These are phyloP conservation scores for Coremacera marginata DNA, from an alignment of 2,888 invertebrate genomes.

Conservation along the genomic window DNA sequence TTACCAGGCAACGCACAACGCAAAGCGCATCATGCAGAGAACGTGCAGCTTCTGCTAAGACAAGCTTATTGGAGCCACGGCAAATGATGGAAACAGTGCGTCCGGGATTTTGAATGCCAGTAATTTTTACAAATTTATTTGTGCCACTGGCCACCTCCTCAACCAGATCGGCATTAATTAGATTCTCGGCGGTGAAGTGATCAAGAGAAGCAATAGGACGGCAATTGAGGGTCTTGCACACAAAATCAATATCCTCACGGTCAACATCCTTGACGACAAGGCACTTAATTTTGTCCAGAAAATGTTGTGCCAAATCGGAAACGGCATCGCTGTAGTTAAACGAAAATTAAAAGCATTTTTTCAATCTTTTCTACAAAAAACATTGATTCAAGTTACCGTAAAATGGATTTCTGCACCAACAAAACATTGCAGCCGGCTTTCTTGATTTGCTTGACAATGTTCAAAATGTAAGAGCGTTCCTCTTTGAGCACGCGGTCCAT, in stretches of 20 bases:
- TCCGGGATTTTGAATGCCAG: constrained; percentile 88
- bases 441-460: constrained; percentile 99
- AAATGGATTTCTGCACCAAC: constrained; percentile 85
- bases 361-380: not conserved
- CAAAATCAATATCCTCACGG: constrained; percentile 97
- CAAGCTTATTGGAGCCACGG: constrained; percentile 86
- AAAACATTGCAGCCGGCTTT: constrained; percentile 98
- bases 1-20: constrained; percentile 96
- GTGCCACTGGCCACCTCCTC: constrained; percentile 93
- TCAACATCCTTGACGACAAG: constrained; percentile 99
- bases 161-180: constrained; percentile 92
- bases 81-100: constrained; percentile 93
- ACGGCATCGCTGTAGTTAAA: constrained; percentile 86
- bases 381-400: constrained; percentile 72
- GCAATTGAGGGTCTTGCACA: constrained; percentile 94
- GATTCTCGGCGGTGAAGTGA: constrained; percentile 93
- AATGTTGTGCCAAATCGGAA: constrained; percentile 96
- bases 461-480: constrained; percentile 96
- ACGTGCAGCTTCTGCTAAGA: constrained; percentile 90
- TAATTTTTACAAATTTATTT: constrained; percentile 92
- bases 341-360: not conserved
- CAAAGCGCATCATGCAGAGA: constrained; percentile 92
- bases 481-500: constrained; percentile 99
- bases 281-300: constrained; percentile 98
- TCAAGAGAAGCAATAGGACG: constrained; percentile 98